These are phyloP conservation scores for Neoniphon sammara DNA, from an alignment of 2,797 vertebrate species.

Conservation along the genomic window DNA sequence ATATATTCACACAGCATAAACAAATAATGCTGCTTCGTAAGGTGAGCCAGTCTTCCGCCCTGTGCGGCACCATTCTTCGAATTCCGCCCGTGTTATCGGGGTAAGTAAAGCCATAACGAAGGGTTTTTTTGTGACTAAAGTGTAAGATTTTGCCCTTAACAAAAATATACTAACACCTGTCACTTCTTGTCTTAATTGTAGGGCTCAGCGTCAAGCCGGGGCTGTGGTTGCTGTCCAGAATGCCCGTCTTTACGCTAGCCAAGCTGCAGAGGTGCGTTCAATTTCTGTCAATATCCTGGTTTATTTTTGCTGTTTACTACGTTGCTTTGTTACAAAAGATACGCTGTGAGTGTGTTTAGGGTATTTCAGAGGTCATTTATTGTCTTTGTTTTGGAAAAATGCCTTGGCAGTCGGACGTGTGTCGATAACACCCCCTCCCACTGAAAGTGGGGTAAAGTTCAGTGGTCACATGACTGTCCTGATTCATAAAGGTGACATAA, in stretches of 20 bases:
- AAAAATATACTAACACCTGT: not conserved
- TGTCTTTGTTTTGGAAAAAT: constrained; percentile 3
- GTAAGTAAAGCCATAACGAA: constrained; percentile 44
- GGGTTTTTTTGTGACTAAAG: not conserved
- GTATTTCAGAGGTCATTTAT: not conserved
- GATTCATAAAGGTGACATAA: constrained; percentile 66
- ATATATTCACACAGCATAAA: constrained; percentile 4
- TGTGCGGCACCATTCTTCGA: constrained; percentile 65
- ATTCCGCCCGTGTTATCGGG: constrained; percentile 55
- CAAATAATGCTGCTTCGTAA: constrained; percentile 77
- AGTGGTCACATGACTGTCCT: constrained; percentile 68
- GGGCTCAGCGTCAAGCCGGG: constrained; percentile 63
- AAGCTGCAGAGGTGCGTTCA: constrained; percentile 69
- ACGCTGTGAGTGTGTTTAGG: too few relatives aligned
- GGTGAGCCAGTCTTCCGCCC: constrained; percentile 66
- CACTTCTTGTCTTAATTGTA: constrained; percentile 12
- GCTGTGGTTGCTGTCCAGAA: constrained; percentile 44
- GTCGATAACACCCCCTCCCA: not conserved
- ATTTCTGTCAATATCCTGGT: not conserved
- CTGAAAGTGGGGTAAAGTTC: constrained; percentile 81
- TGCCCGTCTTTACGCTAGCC: constrained; percentile 68
- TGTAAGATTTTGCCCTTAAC: too few relatives aligned
- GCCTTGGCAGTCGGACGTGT: not conserved
- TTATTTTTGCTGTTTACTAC: not conserved
- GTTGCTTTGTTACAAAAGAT: too few relatives aligned